Evolutionary conservation across 2,888 invertebrate genomes (phyloP).

Genomic region (Tenodera sinensis): DNA sequence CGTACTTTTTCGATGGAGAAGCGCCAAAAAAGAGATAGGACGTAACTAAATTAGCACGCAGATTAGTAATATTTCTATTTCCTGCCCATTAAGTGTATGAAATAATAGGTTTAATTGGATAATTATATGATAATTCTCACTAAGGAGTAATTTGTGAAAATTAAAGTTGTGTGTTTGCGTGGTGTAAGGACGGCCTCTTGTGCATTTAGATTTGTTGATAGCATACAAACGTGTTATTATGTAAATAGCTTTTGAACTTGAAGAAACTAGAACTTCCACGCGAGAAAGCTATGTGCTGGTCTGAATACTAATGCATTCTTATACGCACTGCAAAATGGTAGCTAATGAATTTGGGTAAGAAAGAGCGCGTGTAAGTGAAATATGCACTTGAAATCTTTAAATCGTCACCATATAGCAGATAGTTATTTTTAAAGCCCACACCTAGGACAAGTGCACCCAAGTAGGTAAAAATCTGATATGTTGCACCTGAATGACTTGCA

Average conservation of each 20-base stretch:
- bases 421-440: too few relatives aligned
- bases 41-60: not conserved
- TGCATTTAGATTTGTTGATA: not conserved
- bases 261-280: not conserved
- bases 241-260: not conserved
- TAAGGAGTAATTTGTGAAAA: not conserved
- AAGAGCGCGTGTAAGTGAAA: too few relatives aligned
- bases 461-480: too few relatives aligned
- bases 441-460: too few relatives aligned
- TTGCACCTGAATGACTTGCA: too few relatives aligned
- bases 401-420: too few relatives aligned
- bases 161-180: not conserved
- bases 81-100: not conserved
- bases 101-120: not conserved
- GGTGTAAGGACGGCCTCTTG: not conserved
- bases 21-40: not conserved
- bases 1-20: not conserved
- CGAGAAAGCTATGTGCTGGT: not conserved
- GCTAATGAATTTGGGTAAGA: too few relatives aligned
- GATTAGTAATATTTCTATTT: not conserved
- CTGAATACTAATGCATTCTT: not conserved
- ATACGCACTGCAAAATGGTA: too few relatives aligned
- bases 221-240: not conserved
- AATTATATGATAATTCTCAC: not conserved
- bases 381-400: too few relatives aligned